Evolutionary conservation across 1,140 invertebrate genomes (phyloP).

Genomic region (Hycleus phaleratus): DNA sequence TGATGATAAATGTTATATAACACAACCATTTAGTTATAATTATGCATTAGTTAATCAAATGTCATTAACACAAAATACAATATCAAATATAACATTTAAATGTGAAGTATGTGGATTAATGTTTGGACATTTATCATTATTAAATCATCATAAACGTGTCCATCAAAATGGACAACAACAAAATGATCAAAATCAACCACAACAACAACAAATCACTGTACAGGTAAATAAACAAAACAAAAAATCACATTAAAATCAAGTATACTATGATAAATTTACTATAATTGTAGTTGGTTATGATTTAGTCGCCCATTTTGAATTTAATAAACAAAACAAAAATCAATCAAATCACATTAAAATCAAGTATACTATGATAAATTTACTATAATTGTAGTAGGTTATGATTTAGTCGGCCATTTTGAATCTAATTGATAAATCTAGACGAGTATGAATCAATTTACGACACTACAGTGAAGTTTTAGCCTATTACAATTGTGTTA

Average conservation of each 20-base stretch:
- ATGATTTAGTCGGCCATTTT: not conserved
- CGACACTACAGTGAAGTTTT: no score
- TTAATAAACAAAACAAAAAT: no score
- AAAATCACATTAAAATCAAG: not conserved
- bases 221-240: slow-evolving; percentile 32
- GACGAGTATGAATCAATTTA: not conserved
- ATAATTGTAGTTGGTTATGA: not conserved
- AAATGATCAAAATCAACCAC: slow-evolving; percentile 41
- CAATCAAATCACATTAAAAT: not conserved
- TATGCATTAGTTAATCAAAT: slow-evolving; percentile 52
- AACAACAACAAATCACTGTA: slow-evolving; percentile 47
- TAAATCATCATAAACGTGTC: slow-evolving; percentile 76
- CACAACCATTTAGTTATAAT: slow-evolving; percentile 62
- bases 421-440: no score
- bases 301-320: not conserved
- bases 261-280: not conserved
- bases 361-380: not conserved
- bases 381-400: not conserved
- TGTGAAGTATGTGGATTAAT: slow-evolving; percentile 78
- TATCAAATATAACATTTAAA: slow-evolving; percentile 74
- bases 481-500: no score
- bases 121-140: slow-evolving; percentile 66
- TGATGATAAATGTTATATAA: slow-evolving; percentile 61
- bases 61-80: slow-evolving; percentile 57
- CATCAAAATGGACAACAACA: slow-evolving; percentile 49